Evolutionary conservation across 2,888 invertebrate species (phyloP), one percentile per base, ranked within the genome.

Genomic region (Carpatolechia fugitivella): DNA sequence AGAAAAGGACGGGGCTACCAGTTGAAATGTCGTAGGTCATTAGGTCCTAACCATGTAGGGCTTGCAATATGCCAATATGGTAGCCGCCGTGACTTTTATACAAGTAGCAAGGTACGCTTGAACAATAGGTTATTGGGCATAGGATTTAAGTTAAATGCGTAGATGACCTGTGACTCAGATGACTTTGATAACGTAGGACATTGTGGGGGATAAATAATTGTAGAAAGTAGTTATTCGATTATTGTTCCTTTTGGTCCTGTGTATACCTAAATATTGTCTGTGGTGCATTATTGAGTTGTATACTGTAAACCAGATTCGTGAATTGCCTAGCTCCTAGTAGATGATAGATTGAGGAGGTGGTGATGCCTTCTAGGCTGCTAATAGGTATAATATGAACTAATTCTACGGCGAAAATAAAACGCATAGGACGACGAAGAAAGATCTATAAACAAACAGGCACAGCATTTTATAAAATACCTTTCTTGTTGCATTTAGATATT

Each of bases 21-120:
- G 86, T 86, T 87, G 84, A 89, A 90, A 90, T 86, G 90, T 90
- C 89, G 81, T 82, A 89, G 90, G 90, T 89, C 90, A 89, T 87
- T 87, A 89, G 90, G 89, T 88, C 80, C 85, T 66, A 64, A 68
- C 89, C 86, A 81, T 86, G 80, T 88, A 88, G 64, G 88, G 90
- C 68, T 74, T 65, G 78, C 86, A 90, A 90, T 90, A 89, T 86
- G 89, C 90, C 89, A 89, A 87, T 90, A 90, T 88, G 89, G 89
- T 76, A 80, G 80, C 76, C 76, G 74, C 82, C 84, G 83, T 85
- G 88, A 83, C 85, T 87, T 80, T 80, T 78, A 75, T 74, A 78
- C 64, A 63, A 68, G 70, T 68, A 64, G 65, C 72, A 76, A 73
- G 74, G 74, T 71, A 65, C 29, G 55, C 60, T 62, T 44, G 69